These are phyloP conservation scores for Octodon degus DNA, from an alignment of 2,113 vertebrate species.

Conservation along the genomic window DNA sequence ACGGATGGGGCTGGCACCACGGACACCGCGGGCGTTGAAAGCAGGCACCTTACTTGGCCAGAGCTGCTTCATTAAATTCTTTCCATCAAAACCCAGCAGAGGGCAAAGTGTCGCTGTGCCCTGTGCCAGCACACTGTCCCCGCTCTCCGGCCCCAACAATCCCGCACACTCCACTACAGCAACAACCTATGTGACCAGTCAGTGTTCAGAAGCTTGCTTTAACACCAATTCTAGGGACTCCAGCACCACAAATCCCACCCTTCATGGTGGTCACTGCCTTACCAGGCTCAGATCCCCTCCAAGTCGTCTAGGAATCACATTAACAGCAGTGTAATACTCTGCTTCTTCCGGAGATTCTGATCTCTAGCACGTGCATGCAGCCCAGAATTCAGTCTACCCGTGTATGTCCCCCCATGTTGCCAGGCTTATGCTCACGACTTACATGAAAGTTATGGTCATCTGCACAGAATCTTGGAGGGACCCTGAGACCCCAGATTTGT, in stretches of 20 bases:
- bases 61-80: slow-evolving; percentile 31
- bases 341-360: neutral
- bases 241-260: neutral
- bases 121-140: neutral
- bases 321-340: neutral
- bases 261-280: neutral
- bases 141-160: neutral
- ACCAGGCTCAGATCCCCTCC: neutral
- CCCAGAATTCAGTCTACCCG: neutral
- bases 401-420: neutral
- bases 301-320: neutral
- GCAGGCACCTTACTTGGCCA: neutral
- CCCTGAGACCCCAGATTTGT: neutral
- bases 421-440: neutral
- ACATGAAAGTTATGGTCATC: neutral
- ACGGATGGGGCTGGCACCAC: neutral
- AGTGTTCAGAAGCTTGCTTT: neutral
- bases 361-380: neutral
- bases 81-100: slow-evolving; percentile 21
- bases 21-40: rapidly evolving
- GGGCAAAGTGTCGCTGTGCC: neutral
- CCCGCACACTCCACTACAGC: neutral
- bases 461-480: neutral
- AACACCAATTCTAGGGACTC: neutral
- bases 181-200: neutral